A percentile compares a stretch with the other conserved stretches of the same genome.
Conservation (phyloP, 2,113 vertebrate genomes). For the Sclerurus mexicanus region DNA sequence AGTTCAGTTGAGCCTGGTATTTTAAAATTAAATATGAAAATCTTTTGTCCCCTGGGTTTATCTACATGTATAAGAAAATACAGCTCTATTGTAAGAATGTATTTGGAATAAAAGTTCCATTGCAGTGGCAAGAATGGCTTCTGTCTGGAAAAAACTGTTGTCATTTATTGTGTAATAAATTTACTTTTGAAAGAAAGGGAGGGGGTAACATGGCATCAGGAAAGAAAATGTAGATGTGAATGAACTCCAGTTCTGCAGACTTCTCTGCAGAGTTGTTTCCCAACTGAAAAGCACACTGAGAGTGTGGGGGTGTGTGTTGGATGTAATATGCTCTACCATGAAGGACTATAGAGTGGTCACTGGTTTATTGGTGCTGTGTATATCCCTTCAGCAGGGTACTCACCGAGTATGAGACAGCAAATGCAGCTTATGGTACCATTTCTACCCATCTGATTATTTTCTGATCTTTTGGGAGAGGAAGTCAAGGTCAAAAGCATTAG, state of each 20-base stretch:
- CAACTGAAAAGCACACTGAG: background rate
- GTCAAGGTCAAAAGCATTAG: background rate
- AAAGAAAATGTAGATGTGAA: background rate
- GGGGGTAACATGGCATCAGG: background rate
- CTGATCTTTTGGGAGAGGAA: background rate
- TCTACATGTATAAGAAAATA: background rate
- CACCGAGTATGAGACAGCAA: background rate
- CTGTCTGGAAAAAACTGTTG: background rate
- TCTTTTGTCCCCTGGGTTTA: background rate
- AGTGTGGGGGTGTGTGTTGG: background rate
- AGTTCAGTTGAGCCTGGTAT: background rate
- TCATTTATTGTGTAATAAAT: background rate
- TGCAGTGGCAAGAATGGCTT: background rate
- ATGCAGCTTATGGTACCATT: background rate
- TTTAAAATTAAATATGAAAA: background rate
- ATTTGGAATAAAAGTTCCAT: constrained; percentile 54
- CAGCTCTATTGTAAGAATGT: constrained; percentile 27
- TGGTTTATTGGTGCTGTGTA: background rate
- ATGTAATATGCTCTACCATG: background rate
- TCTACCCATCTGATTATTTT: background rate
- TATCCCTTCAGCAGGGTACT: background rate
- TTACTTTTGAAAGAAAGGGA: background rate
- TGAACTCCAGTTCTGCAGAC: background rate
- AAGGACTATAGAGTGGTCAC: background rate
- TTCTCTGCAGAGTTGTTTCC: background rate